Conservation (phyloP, 2,113 vertebrate genomes). For the Henicopernis longicauda region DNA sequence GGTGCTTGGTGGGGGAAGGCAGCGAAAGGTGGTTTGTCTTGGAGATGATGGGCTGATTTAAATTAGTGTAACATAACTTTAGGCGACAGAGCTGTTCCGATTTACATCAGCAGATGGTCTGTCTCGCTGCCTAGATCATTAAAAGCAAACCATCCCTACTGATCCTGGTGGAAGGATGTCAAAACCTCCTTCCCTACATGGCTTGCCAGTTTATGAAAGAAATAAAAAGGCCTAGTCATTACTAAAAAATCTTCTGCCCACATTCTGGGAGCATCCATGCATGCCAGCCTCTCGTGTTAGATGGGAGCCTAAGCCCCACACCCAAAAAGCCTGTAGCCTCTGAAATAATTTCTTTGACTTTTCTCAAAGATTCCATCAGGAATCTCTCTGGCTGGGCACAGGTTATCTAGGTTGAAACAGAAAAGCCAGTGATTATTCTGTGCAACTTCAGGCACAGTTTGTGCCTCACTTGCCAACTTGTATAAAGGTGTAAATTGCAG, state of each 20-base stretch:
- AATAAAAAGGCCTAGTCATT: neutral
- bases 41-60: constrained; percentile 14
- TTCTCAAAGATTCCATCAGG: neutral
- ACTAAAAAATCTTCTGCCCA: neutral
- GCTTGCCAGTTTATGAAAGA: constrained; percentile 24
- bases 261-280: neutral
- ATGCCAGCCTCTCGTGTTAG: neutral
- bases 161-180: constrained; percentile 35
- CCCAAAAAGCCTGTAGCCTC: neutral
- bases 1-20: neutral
- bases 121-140: constrained; percentile 51
- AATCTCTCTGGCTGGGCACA: neutral
- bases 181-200: constrained; percentile 9
- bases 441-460: neutral
- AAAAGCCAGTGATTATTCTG: neutral
- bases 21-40: neutral
- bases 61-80: constrained; percentile 48
- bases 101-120: constrained; percentile 63
- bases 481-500: neutral
- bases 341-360: neutral
- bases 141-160: constrained; percentile 37
- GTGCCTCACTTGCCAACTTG: neutral
- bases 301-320: neutral
- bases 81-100: constrained; percentile 21
- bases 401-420: neutral